Conservation (phyloP, 2,888 invertebrate species). For the Luperina nickerlii region DNA sequence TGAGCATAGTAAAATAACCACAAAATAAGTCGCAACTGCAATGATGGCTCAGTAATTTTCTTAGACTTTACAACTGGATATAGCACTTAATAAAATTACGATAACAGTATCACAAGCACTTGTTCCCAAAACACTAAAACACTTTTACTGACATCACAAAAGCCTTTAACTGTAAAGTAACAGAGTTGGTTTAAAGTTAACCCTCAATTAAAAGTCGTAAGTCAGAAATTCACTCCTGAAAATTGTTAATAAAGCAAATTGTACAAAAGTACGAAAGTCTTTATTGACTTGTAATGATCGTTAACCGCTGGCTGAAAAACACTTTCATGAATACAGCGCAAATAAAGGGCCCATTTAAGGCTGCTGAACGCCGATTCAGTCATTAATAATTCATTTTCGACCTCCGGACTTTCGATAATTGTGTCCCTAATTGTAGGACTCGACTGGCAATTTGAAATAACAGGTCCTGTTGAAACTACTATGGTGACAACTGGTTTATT, state of each 20-base stretch:
- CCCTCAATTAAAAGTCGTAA: conserved; percentile 56
- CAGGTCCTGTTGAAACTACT: conserved; percentile 6
- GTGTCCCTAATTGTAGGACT: conserved; percentile 52
- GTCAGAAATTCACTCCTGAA: conserved; percentile 46
- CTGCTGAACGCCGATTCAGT: conserved; percentile 48
- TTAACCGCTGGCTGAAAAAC: conserved; percentile 52
- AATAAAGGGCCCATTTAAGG: conserved; percentile 62
- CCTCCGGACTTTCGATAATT: conserved; percentile 57
- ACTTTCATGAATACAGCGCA: conserved; percentile 66
- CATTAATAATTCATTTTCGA: conserved; percentile 68
- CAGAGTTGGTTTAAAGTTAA: conserved; percentile 44
- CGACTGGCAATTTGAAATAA: conserved; percentile 15
- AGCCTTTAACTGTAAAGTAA: conserved; percentile 40
- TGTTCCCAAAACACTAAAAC: conserved; percentile 14
- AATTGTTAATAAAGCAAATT: conserved; percentile 58
- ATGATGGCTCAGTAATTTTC: conserved; percentile 3
- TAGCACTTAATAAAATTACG: neutral
- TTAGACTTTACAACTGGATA: neutral
- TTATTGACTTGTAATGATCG: conserved; percentile 65
- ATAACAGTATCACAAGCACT: neutral
- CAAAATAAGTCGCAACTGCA: conserved; percentile 1
- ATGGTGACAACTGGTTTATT: conserved; percentile 1
- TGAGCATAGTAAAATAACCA: conserved; percentile 3
- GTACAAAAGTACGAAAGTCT: conserved; percentile 63
- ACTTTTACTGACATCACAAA: conserved; percentile 36